Evolutionary conservation across 1,140 invertebrate species (phyloP), one percentile per base, ranked within the genome.

Genomic region (Drosophila paulistorum): DNA sequence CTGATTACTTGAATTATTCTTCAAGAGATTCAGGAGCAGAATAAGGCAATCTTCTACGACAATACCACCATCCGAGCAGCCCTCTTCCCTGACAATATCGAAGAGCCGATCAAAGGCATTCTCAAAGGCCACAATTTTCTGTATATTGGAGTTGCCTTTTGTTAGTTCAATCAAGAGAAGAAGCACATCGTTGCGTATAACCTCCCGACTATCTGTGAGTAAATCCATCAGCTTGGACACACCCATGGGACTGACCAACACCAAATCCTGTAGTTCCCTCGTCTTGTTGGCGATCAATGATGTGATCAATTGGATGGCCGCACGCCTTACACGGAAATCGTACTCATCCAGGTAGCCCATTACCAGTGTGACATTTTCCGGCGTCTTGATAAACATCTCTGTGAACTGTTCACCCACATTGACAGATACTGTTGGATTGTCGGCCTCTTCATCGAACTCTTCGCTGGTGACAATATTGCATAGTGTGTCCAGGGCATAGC

Each of bases 41-140:
- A 98, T 93, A 1, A 99, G 93, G 93, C 98, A 99, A 93, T 99
- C 99, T 94, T 99, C 98, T 3, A 99, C 98, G 4, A 99, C 97
- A 65, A 99, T 98, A 33, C 98, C 98, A 62, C 98, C 98, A 93
- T 99, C 98, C 23, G 96, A 96, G 78, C 95, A 96, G 54, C 98
- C 98, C 93, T 99, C 99, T 78, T 97, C 96, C 1, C 93, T 93
- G 26, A 99, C 97, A 35, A 99, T 98, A 90, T 98, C 97, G 80
- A 99, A 97, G 41, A 99, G 93, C 75, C 97, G 94, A 93, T 99
- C 98, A 93, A 99, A 99, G 0, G 98, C 98, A 93, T 99, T 99
- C 93, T 99, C 98, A 93, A 99, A 99, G 0, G 98, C 99, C 4
- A 99, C 98, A 86, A 99, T 99, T 93, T 99, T 99, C 92, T 99